Base-by-base conservation (phyloP, 2,888 invertebrate species). In the Trissoscelio sp. region DNA sequence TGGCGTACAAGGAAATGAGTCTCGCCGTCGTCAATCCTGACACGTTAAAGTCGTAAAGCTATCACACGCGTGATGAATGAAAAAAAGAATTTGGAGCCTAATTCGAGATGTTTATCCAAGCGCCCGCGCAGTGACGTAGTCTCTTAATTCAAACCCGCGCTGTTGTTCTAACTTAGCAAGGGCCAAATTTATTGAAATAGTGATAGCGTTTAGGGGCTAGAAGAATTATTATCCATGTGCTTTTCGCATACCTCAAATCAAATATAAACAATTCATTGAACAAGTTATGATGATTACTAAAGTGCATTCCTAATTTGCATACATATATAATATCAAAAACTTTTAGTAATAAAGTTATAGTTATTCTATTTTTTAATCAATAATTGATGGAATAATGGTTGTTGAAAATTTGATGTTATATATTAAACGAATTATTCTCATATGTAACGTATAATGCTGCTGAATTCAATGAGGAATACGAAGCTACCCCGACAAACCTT, bases 31-130 rank as follows among this genome's bases (percentile, higher is more conserved):
- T 82, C 82, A 78, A 80, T 83, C 64, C 64, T 74, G 83, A 77
- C 83, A 69, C 51, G 83, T 75, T 80, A 69, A 78, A 83, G 80
- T 83, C 83, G 83, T 83, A 80, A 83, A 83, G 80, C 79, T 80
- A 82, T 82, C 82, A 78, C 73, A 62, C 22, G 78, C 72, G 79
- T 83, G 80, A 83, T 80, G 83, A 83, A 83, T 80, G 80, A 83
- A 83, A 80, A 82, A 86, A 82, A 83, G 82, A 83, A 83, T 81
- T 79, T 66, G 81, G 87, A 84, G 88, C 90, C 90, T 90, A 89
- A 90, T 90, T 90, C 89, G 87, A 90, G 91, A 88, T 91, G 91
- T 90, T 91, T 91, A 90, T 86, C 90, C 89, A 91, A 91, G 90
- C 88, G 80, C 82, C 85, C 86, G 85, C 85, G 83, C 86, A 83